Conservation (phyloP, 2,113 vertebrate genomes). For the Oreochromis tanganicae region DNA sequence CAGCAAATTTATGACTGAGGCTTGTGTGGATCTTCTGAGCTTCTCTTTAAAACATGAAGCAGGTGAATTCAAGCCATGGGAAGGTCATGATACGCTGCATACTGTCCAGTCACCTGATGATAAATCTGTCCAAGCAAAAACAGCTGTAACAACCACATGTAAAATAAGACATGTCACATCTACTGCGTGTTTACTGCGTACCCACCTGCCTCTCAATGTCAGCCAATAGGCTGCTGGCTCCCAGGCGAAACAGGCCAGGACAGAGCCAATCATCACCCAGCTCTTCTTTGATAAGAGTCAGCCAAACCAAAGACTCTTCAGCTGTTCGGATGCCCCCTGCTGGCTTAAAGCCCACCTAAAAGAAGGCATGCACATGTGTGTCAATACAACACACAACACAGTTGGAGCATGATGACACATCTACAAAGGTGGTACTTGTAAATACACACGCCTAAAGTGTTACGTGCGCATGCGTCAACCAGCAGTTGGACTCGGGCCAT, state of each 20-base stretch:
- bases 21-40: not conserved
- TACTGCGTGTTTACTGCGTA: not conserved
- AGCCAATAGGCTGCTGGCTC: constrained; percentile 87
- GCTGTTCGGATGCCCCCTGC: constrained; percentile 92
- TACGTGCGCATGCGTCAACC: not conserved
- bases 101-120: constrained; percentile 86
- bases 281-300: constrained; percentile 88
- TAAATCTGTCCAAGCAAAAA: constrained; percentile 80
- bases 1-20: not conserved
- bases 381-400: not conserved
- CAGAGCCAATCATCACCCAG: constrained; percentile 86
- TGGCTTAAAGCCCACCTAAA: constrained; percentile 86
- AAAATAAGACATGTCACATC: rapidly evolving
- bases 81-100: constrained; percentile 84
- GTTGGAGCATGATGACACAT: rapidly evolving
- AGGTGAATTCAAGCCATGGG: constrained; percentile 77
- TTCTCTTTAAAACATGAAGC: not conserved
- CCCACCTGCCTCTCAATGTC: constrained; percentile 94
- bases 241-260: constrained; percentile 87
- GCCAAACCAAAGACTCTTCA: constrained; percentile 86
- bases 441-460: not conserved
- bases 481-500: not conserved
- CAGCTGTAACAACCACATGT: not conserved
- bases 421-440: not conserved
- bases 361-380: not conserved